Conservation (phyloP, 2,888 invertebrate genomes). For the Scaptomyza tumidula region DNA sequence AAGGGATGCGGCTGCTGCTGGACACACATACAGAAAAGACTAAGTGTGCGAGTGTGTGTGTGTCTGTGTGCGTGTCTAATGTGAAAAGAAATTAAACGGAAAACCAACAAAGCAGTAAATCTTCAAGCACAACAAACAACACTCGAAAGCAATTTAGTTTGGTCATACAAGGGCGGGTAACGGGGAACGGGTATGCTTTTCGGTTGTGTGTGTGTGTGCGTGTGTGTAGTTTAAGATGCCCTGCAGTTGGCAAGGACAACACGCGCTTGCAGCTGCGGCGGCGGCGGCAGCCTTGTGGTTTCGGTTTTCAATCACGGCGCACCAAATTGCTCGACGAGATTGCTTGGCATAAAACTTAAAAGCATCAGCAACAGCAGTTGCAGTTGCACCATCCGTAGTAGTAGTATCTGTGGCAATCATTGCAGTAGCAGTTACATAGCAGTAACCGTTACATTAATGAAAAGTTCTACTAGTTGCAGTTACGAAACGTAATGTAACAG, state of each 20-base stretch:
- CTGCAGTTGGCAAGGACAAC: constrained; percentile 42
- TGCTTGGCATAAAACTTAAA: constrained; percentile 37
- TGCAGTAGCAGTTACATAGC: constrained; percentile 6
- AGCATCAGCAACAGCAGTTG: constrained; percentile 11
- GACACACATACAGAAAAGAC: background rate
- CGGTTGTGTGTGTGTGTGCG: background rate
- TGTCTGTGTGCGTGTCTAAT: constrained; percentile 55
- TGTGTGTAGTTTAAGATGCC: constrained; percentile 1
- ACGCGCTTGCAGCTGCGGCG: background rate
- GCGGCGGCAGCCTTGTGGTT: constrained; percentile 21
- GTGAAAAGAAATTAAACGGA: constrained; percentile 75
- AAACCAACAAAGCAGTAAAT: constrained; percentile 71
- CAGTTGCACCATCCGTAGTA: constrained; percentile 27
- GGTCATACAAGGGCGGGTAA: constrained; percentile 8
- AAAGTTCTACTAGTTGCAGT: background rate
- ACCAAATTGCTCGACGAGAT: constrained; percentile 52
- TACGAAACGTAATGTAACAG: background rate
- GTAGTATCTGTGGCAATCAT: background rate
- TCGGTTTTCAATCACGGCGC: constrained; percentile 53
- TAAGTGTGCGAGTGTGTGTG: constrained; percentile 6
- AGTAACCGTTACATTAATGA: constrained; percentile 5
- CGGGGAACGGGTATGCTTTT: background rate
- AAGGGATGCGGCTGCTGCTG: background rate
- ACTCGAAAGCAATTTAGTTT: constrained; percentile 78
- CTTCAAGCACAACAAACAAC: constrained; percentile 73